These are phyloP conservation scores for Cataglyphis albicans DNA, from an alignment of 2,888 invertebrate genomes.

Conservation along the genomic window DNA sequence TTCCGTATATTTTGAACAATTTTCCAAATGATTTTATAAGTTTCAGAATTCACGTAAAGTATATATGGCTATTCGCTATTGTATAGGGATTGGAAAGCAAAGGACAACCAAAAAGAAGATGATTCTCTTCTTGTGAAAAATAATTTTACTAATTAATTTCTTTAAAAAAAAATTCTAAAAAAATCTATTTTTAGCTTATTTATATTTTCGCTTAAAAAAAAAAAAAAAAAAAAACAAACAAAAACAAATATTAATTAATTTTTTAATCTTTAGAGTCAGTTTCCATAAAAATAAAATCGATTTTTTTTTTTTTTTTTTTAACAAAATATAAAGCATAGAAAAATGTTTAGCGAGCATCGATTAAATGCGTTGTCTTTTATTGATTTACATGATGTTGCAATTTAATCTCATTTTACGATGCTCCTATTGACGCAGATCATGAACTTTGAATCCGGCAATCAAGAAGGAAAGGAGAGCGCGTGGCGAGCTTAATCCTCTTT, in stretches of 20 bases:
- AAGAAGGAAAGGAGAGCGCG: slow-evolving; percentile 37
- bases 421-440: slow-evolving; percentile 17
- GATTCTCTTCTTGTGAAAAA: no score
- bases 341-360: not conserved
- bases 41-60: not conserved
- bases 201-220: not conserved
- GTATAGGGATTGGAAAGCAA: not conserved
- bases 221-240: no score
- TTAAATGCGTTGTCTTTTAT: slow-evolving; percentile 25
- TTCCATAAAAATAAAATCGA: not conserved
- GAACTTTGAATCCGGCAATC: slow-evolving; percentile 52
- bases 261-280: not conserved
- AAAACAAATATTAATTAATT: not conserved
- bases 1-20: not conserved
- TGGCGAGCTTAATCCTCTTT: slow-evolving; percentile 59
- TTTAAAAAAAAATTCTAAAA: no score
- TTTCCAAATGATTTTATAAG: not conserved
- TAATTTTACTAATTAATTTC: no score
- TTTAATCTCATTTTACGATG: slow-evolving; percentile 5
- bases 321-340: not conserved
- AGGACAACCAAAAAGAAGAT: no score
- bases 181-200: no score
- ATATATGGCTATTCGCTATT: not conserved
- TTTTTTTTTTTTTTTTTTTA: not conserved
- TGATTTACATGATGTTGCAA: slow-evolving; percentile 17